Evolutionary conservation across 2,888 invertebrate species (phyloP), one percentile per base, ranked within the genome.

Genomic region (Zootermopsis nevadensis): DNA sequence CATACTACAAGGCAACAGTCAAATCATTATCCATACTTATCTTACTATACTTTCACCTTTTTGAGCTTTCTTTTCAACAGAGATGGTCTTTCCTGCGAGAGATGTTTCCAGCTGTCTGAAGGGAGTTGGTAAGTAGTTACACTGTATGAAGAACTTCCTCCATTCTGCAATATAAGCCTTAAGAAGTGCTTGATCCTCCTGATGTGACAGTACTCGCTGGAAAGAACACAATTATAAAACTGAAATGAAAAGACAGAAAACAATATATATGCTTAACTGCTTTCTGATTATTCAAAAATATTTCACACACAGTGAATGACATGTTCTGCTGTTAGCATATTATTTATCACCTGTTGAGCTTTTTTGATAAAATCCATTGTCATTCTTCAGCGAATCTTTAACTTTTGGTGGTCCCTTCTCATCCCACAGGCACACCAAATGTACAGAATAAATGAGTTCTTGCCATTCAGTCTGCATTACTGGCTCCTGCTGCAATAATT

Each of bases 161-260:
- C 99, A 99, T 90, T 99, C 99, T 10, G 95, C 94, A 87, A 99
- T 99, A 89, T 99, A 99, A 0, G 98, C 97, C 89, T 97, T 98
- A 12, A 99, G 91, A 60, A 99, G 92, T 0, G 98, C 97, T 89
- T 98, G 98, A 87, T 99, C 99, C 88, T 99, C 98, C 85, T 96
- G 93, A 88, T 98, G 97, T 0, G 96, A 94, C 86, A 98, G 91
- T 2, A 99, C 98, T 87, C 97, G 92, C 87, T 91, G 85, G 10
- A 88, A 87, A 80, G 6, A 2, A 69, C 15, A 42, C 42, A 42
- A 15, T 42, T 42, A 42, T 15, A 12, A 1, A 42, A 42, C 3
- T 42, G 15, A 48, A 19, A 48, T 15, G 3, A 19, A 48, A 48
- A 19, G 19, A 48, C 3, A 12, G 15, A n/a, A n/a, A n/a, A n/a